A percentile compares a stretch with the other conserved stretches of the same genome.
Conservation (phyloP, 2,797 vertebrate genomes). For the Sebastes melanostomus region DNA sequence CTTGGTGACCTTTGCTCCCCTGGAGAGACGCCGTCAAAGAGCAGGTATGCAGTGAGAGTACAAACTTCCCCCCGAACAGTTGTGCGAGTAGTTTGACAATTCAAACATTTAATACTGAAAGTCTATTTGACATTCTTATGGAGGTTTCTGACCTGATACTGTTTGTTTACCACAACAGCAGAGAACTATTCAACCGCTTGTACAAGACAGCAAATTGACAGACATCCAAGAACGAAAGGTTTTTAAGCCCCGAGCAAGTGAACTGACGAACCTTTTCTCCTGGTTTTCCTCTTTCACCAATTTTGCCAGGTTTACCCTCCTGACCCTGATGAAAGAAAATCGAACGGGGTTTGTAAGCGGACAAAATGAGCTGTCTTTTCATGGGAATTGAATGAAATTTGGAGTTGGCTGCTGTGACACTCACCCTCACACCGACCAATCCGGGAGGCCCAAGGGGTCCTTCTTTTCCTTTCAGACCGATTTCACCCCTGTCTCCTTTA, state of each 20-base stretch:
- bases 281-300: constrained; percentile 89
- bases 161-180: constrained; percentile 34
- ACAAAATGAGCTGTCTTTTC: constrained; percentile 35
- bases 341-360: constrained; percentile 29
- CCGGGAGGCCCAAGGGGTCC: constrained; percentile 87
- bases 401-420: constrained; percentile 55
- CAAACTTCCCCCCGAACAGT: background rate
- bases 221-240: constrained; percentile 1
- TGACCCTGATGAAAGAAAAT: constrained; percentile 84
- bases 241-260: constrained; percentile 13
- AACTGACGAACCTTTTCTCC: constrained; percentile 88
- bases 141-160: background rate
- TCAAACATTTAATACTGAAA: constrained; percentile 31
- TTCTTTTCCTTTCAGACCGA: constrained; percentile 90
- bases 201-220: constrained; percentile 25
- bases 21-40: constrained; percentile 64
- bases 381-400: constrained; percentile 22
- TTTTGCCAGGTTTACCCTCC: constrained; percentile 93
- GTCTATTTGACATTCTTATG: constrained; percentile 1
- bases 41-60: constrained; percentile 24
- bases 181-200: constrained; percentile 6
- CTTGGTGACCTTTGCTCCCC: constrained; percentile 93
- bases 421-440: constrained; percentile 89
- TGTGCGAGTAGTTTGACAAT: constrained; percentile 4
- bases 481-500: constrained; percentile 87